These are phyloP conservation scores for Hemicordylus capensis DNA, from an alignment of 2,113 vertebrate genomes.

Conservation along the genomic window DNA sequence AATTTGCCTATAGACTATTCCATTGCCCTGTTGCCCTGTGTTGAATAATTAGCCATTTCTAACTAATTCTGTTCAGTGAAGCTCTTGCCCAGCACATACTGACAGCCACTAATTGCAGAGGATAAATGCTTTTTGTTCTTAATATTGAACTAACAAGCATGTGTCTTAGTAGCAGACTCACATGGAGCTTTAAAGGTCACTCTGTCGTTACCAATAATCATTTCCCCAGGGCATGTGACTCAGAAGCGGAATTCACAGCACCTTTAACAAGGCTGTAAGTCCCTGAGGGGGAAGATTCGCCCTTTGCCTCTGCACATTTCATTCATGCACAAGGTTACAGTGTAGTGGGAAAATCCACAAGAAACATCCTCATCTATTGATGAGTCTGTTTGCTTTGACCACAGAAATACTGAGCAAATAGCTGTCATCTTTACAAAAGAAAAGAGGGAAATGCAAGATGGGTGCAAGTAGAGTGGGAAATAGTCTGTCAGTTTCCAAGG, in stretches of 20 bases:
- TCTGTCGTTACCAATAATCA: background rate
- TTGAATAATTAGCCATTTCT: background rate
- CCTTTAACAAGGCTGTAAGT: slow-evolving; percentile 1
- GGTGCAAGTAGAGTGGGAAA: background rate
- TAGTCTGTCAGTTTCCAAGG: too few relatives aligned
- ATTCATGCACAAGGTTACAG: background rate
- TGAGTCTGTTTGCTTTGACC: slow-evolving; percentile 11
- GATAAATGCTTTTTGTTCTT: slow-evolving; percentile 14
- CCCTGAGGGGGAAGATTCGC: slow-evolving; percentile 3
- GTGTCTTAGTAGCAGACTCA: slow-evolving; percentile 5
- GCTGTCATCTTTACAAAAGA: background rate
- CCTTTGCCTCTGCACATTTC: background rate
- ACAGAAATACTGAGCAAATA: background rate
- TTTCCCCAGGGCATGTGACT: slow-evolving; percentile 5
- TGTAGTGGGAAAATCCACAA: background rate
- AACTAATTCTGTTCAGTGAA: background rate
- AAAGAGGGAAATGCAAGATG: background rate
- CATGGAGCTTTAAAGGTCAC: slow-evolving; percentile 9
- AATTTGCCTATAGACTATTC: background rate
- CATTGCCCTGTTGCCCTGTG: background rate
- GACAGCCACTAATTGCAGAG: slow-evolving; percentile 20
- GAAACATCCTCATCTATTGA: background rate
- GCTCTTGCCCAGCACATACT: background rate
- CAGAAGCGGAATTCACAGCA: slow-evolving; percentile 4
- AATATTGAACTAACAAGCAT: background rate